These are phyloP conservation scores for Caenorhabditis brenneri DNA, from an alignment of 1,140 invertebrate species.

Conservation along the genomic window DNA sequence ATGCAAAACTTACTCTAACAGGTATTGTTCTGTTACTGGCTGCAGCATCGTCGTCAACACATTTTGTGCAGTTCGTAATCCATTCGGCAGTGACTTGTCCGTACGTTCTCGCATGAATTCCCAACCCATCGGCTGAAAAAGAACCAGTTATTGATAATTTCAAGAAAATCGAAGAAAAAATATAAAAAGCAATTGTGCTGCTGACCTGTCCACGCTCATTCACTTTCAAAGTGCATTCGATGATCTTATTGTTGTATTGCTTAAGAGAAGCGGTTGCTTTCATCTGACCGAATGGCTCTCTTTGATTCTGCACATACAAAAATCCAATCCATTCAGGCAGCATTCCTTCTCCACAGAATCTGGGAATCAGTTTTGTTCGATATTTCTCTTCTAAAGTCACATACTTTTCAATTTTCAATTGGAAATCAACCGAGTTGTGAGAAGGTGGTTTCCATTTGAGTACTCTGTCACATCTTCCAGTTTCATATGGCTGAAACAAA, in stretches of 20 bases:
- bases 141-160: too few relatives aligned
- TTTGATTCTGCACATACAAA: constrained; percentile 63
- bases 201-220: constrained; percentile 37
- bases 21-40: constrained; percentile 59
- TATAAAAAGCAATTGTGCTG: too few relatives aligned
- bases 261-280: constrained; percentile 79
- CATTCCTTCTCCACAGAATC: constrained; percentile 79
- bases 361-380: not conserved
- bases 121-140: constrained; percentile 77
- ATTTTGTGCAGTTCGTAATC: constrained; percentile 61
- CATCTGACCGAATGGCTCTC: constrained; percentile 74
- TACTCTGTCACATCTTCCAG: constrained; percentile 82
- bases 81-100: constrained; percentile 94
- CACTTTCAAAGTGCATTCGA: constrained; percentile 83
- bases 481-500: constrained; percentile 79
- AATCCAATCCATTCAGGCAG: constrained; percentile 60
- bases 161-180: too few relatives aligned
- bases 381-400: not conserved
- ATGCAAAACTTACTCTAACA: constrained; percentile 58
- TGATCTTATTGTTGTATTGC: constrained; percentile 87
- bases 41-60: constrained; percentile 63
- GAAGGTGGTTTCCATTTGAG: constrained; percentile 96
- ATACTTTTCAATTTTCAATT: constrained; percentile 79
- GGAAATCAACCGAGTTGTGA: constrained; percentile 94
- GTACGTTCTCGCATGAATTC: constrained; percentile 92